Conservation (phyloP, 2,797 vertebrate species). For the Pelodytes ibericus region DNA sequence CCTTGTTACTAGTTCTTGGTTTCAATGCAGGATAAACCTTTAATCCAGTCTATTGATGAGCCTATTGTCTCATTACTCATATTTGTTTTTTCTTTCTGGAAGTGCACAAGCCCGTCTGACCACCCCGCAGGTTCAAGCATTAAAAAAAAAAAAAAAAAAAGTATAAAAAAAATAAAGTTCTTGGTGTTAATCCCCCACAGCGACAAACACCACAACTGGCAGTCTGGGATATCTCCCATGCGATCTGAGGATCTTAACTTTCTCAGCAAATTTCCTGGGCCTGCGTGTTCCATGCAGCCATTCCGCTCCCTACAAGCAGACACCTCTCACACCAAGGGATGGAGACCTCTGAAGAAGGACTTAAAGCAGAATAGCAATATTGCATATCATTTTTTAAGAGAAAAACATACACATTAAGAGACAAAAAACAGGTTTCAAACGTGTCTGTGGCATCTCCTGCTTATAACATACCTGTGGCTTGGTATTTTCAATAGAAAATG, state of each 20-base stretch:
- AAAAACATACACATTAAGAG: no score
- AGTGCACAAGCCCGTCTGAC: background rate
- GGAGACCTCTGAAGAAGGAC: slow-evolving; percentile 34
- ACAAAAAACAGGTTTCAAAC: no score
- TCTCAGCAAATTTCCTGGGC: slow-evolving; percentile 23
- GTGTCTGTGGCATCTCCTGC: no score
- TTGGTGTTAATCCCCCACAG: slow-evolving; percentile 27
- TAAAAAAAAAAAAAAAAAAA: background rate
- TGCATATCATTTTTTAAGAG: no score
- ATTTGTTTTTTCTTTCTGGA: background rate
- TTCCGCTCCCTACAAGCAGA: slow-evolving; percentile 15
- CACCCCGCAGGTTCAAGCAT: slow-evolving; percentile 11
- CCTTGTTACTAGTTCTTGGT: background rate
- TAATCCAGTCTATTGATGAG: no score
- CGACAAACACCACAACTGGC: slow-evolving; percentile 30
- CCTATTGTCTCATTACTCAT: background rate
- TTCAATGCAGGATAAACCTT: no score
- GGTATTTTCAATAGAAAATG: no score
- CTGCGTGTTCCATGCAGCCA: slow-evolving; percentile 19
- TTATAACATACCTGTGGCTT: no score
- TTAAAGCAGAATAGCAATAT: slow-evolving; percentile 13
- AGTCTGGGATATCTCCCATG: slow-evolving; percentile 14
- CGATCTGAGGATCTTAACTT: slow-evolving; percentile 19
- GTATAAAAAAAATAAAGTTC: no score
- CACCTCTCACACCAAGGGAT: slow-evolving; percentile 43